phyloP scores from a whole-genome alignment of 2,797 vertebrate species.

The Leuciscus waleckii region DNA sequence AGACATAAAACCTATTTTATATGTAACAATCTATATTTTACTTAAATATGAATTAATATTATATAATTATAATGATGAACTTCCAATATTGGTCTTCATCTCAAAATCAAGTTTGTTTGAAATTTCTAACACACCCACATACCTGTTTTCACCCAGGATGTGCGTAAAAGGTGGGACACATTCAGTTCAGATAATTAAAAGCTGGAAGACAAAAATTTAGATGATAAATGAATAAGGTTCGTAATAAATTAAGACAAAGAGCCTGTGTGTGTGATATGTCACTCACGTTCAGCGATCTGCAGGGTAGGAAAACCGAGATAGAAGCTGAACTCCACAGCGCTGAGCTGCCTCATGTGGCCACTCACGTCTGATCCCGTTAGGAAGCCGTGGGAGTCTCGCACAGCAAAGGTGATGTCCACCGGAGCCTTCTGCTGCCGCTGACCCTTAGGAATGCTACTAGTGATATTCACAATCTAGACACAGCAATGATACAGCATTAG shows the following conservation, averaged over 20 bases:
- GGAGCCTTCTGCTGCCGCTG: conserved; percentile 79
- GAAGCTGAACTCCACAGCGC: conserved; percentile 95
- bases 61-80: no score
- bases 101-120: not conserved
- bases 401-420: conserved; percentile 86
- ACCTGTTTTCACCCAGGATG: conserved; percentile 97
- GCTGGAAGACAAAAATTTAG: conserved; percentile 62
- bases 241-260: not conserved
- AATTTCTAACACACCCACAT: not conserved
- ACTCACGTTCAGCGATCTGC: conserved; percentile 94
- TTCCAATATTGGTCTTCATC: not conserved
- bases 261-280: not conserved
- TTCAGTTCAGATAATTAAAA: conserved; percentile 94
- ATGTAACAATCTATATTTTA: not conserved
- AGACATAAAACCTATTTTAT: not conserved
- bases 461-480: conserved; percentile 90
- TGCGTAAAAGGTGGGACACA: conserved; percentile 86
- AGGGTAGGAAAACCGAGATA: conserved; percentile 91
- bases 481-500: conserved; percentile 4
- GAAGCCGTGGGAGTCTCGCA: conserved; percentile 80
- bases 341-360: conserved; percentile 88
- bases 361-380: conserved; percentile 89
- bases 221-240: not conserved
- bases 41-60: not conserved
- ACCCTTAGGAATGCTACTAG: conserved; percentile 65